A percentile compares a stretch with the other conserved stretches of the same genome.
Evolutionary conservation across 2,797 vertebrate species (phyloP).

Genomic region (Mormyrops attenuatus): DNA sequence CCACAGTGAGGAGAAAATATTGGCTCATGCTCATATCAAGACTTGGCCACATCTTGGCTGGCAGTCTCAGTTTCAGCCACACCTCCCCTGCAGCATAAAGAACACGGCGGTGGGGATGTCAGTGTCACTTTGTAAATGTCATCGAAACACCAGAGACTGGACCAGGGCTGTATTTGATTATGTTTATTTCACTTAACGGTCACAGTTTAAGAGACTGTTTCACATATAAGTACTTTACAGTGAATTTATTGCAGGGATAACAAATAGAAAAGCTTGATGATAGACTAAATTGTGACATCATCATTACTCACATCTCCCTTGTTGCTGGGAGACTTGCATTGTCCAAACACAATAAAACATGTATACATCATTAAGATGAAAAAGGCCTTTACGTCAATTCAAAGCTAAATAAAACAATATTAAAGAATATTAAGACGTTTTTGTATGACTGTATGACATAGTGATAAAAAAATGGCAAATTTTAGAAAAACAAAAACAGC

Average conservation of each 20-base stretch:
- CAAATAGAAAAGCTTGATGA: not conserved
- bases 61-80: not conserved
- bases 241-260: not conserved
- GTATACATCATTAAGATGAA: not conserved
- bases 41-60: not conserved
- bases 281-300: not conserved
- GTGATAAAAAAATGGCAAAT: not conserved
- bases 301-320: not conserved
- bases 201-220: not conserved
- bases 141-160: not conserved
- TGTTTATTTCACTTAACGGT: not conserved
- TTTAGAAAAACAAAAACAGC: not conserved
- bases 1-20: slow-evolving; percentile 10
- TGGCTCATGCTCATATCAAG: not conserved
- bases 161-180: not conserved
- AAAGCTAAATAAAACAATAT: not conserved
- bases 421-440: not conserved
- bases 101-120: not conserved
- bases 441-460: not conserved
- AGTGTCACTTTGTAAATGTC: slow-evolving; percentile 1
- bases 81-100: slow-evolving; percentile 3
- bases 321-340: not conserved
- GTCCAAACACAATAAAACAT: not conserved
- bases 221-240: not conserved
- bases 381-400: not conserved